phyloP scores from a whole-genome alignment of 2,888 invertebrate species.

The Anagyrus pseudococci region DNA sequence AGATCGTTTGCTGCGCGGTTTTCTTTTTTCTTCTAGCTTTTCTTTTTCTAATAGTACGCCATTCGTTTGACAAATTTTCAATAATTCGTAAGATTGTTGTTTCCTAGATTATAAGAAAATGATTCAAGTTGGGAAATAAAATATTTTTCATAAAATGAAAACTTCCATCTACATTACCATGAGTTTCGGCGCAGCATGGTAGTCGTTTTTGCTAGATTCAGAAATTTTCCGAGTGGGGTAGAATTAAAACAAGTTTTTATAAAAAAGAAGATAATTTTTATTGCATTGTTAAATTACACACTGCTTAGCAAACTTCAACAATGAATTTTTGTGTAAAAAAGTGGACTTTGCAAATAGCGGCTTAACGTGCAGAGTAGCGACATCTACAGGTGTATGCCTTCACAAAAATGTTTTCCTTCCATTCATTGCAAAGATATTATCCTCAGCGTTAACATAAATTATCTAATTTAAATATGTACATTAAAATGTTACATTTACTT shows the following conservation, averaged over 20 bases:
- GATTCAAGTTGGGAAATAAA: no score
- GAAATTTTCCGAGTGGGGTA: no score
- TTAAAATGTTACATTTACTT: slow-evolving; percentile 1
- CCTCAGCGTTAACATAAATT: slow-evolving; percentile 16
- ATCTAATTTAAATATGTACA: slow-evolving; percentile 22
- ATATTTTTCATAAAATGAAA: neutral
- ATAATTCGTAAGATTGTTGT: no score
- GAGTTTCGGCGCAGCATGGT: no score
- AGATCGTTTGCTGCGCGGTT: no score
- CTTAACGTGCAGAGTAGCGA: slow-evolving; percentile 20
- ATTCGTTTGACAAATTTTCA: no score
- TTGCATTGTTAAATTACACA: slow-evolving; percentile 24
- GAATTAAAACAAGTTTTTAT: neutral
- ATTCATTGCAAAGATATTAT: slow-evolving; percentile 7
- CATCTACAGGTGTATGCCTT: slow-evolving; percentile 16
- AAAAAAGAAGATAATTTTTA: slow-evolving; percentile 24
- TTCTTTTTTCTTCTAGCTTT: no score
- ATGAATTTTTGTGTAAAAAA: slow-evolving; percentile 25
- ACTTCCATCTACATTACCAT: no score
- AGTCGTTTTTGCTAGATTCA: no score
- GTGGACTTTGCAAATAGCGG: slow-evolving; percentile 7
- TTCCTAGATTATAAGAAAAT: no score
- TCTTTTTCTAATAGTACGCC: no score
- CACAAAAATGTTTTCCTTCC: slow-evolving; percentile 6
- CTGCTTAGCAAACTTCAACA: slow-evolving; percentile 32